A percentile compares a stretch with the other conserved stretches of the same genome.
phyloP scores from a whole-genome alignment of 2,888 invertebrate genomes.

The Brachyptera risi region DNA sequence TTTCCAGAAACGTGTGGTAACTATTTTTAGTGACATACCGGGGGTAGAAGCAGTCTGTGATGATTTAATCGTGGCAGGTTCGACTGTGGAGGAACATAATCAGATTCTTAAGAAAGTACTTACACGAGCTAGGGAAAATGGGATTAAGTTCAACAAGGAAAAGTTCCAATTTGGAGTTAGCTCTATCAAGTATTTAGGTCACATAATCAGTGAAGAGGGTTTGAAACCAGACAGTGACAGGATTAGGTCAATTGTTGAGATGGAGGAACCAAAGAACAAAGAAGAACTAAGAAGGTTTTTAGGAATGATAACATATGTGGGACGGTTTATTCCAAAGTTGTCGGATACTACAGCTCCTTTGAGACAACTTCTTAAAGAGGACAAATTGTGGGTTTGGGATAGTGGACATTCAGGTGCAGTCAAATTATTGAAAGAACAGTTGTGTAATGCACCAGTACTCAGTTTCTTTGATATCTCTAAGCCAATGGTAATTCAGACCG shows the following conservation, averaged over 20 bases:
- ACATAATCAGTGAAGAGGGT: not conserved
- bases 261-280: not conserved
- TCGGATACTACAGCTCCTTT: conserved; percentile 21
- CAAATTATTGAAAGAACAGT: conserved; percentile 21
- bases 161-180: conserved; percentile 2
- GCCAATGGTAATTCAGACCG: too few relatives aligned
- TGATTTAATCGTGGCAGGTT: conserved; percentile 29
- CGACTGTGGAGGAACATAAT: conserved; percentile 26
- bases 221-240: not conserved
- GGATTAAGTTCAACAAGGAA: conserved; percentile 16
- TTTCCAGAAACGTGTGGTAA: conserved; percentile 20
- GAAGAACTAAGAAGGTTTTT: conserved; percentile 14
- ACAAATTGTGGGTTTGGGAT: conserved; percentile 8
- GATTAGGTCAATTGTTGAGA: not conserved
- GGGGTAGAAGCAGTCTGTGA: conserved; percentile 27
- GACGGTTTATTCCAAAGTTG: conserved; percentile 14
- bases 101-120: conserved; percentile 19
- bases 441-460: conserved; percentile 26
- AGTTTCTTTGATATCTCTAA: too few relatives aligned
- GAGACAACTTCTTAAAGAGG: conserved; percentile 23
- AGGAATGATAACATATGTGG: conserved; percentile 22
- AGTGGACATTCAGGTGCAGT: conserved; percentile 16
- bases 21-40: conserved; percentile 25
- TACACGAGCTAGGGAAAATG: not conserved
- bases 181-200: conserved; percentile 2